Percentiles rank a stretch among this genome's conserved stretches.
These are phyloP conservation scores for Nasua narica DNA, from an alignment of 2,797 vertebrate species.

Conservation along the genomic window DNA sequence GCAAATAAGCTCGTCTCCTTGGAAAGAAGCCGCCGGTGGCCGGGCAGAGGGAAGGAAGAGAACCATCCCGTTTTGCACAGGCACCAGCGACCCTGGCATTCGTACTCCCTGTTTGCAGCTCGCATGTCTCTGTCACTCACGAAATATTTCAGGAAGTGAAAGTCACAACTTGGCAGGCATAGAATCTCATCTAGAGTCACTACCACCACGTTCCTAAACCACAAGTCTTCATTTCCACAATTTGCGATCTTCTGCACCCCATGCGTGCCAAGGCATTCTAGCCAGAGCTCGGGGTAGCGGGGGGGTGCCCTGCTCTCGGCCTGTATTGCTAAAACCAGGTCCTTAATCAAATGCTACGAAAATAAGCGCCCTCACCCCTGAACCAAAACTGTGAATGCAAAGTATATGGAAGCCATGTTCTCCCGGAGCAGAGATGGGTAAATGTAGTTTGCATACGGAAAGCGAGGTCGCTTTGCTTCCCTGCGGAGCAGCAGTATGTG, in stretches of 20 bases:
- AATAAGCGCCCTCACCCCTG: slow-evolving; percentile 10
- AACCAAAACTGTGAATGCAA: slow-evolving; percentile 62
- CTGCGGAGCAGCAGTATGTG: background rate
- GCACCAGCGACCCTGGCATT: accelerated
- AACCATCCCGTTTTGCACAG: background rate
- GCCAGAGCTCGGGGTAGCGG: background rate
- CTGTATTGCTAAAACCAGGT: background rate
- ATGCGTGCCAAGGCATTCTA: background rate
- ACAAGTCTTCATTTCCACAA: slow-evolving; percentile 18
- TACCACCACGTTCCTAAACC: slow-evolving; percentile 27
- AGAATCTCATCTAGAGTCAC: slow-evolving; percentile 25
- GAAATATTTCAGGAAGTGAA: slow-evolving; percentile 20
- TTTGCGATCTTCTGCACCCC: background rate
- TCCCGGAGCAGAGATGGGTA: background rate
- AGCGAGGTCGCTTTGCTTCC: background rate
- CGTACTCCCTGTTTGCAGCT: background rate
- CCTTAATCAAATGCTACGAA: slow-evolving; percentile 66
- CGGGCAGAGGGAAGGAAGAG: background rate
- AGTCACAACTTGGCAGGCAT: background rate
- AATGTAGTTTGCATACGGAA: slow-evolving; percentile 55
- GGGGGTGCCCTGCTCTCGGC: background rate
- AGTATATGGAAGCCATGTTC: background rate
- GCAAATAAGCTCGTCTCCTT: background rate
- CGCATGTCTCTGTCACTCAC: background rate
- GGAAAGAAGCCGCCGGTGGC: background rate